phyloP scores from a whole-genome alignment of 2,113 vertebrate genomes.

The Serinus canaria region DNA sequence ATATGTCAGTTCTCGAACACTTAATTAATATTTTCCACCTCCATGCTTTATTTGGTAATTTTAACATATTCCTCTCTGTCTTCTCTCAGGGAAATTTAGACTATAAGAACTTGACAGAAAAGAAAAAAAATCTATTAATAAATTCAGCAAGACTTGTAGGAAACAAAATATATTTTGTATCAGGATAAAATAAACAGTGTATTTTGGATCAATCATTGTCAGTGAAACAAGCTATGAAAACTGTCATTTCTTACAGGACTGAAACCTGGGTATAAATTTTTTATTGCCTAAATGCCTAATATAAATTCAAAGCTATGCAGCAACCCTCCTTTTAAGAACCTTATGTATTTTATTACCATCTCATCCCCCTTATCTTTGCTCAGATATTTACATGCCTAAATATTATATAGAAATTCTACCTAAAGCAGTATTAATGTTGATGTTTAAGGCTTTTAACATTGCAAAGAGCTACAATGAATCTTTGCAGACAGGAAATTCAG shows the following conservation, averaged over 20 bases:
- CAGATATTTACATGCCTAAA: neutral
- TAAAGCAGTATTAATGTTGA: neutral
- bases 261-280: neutral
- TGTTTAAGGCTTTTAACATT: neutral
- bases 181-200: neutral
- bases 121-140: neutral
- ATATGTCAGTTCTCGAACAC: neutral
- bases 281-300: neutral
- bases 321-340: neutral
- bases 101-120: neutral
- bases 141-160: neutral
- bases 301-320: neutral
- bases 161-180: neutral
- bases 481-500: neutral
- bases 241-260: neutral
- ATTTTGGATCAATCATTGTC: neutral
- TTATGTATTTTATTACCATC: neutral
- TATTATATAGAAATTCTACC: neutral
- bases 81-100: neutral
- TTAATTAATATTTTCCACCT: constrained; percentile 25
- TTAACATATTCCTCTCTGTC: neutral
- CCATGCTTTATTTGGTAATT: neutral
- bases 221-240: neutral
- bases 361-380: neutral
- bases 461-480: neutral